A percentile compares a stretch with the other conserved stretches of the same genome.
These are phyloP conservation scores for Pristionchus arcanus DNA, from an alignment of 2,888 invertebrate species.

Conservation along the genomic window DNA sequence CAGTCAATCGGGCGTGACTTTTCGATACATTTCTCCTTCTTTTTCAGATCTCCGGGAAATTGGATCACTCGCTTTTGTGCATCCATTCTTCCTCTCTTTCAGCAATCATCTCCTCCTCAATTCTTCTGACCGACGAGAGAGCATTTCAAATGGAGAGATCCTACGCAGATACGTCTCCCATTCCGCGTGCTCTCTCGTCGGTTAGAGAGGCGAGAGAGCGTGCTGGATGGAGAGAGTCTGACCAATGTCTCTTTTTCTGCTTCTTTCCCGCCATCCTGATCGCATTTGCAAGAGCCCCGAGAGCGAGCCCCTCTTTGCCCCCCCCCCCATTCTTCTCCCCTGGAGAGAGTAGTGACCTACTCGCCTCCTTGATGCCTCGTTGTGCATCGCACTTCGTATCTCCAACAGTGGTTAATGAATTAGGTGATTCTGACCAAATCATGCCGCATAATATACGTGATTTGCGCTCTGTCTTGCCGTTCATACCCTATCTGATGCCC, in stretches of 20 bases:
- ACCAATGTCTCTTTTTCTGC: neutral
- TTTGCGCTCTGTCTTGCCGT: too few species aligned
- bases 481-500: too few species aligned
- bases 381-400: too few species aligned
- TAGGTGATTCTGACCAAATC: too few species aligned
- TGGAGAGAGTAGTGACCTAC: neutral
- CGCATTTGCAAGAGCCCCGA: conserved; percentile 4
- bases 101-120: neutral
- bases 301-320: neutral
- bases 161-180: neutral
- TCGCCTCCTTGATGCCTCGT: neutral
- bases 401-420: too few species aligned
- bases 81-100: neutral
- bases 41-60: neutral
- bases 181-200: neutral
- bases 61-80: neutral
- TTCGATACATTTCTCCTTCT: neutral
- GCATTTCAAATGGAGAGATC: neutral
- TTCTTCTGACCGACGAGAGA: neutral
- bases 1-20: neutral
- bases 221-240: neutral
- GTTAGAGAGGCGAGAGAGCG: neutral
- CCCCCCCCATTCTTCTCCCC: neutral
- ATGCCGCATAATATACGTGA: too few species aligned
- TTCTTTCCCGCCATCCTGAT: neutral